These are phyloP conservation scores for Sebastes trivittatus DNA, from an alignment of 2,797 vertebrate genomes.

Conservation along the genomic window DNA sequence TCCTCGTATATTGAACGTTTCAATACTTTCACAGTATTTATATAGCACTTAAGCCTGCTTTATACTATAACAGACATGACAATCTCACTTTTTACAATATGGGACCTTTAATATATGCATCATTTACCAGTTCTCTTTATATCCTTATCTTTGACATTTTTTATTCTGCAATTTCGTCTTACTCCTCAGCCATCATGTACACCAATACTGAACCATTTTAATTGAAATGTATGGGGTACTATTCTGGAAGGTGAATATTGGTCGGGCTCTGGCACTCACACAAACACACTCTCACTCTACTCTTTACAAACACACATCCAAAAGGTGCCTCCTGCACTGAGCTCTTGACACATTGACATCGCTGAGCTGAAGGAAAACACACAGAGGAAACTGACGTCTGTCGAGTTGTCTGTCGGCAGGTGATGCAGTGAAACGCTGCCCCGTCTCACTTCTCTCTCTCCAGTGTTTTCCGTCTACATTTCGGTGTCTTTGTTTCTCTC, in stretches of 20 bases:
- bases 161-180: background rate
- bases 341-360: background rate
- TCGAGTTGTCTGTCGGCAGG: constrained; percentile 46
- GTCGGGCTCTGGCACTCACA: background rate
- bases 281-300: background rate
- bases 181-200: background rate
- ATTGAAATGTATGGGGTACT: background rate
- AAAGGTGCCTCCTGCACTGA: background rate
- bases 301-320: background rate
- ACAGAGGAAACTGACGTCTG: background rate
- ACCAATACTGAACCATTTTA: background rate
- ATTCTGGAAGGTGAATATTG: background rate
- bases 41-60: too few relatives aligned
- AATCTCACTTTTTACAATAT: too few relatives aligned
- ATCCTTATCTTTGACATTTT: background rate
- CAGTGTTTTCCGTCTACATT: constrained; percentile 31
- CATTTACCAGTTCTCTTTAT: background rate
- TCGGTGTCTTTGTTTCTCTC: constrained; percentile 13
- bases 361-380: background rate
- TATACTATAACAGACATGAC: too few relatives aligned
- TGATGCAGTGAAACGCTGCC: constrained; percentile 15
- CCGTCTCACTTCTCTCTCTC: constrained; percentile 37
- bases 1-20: too few relatives aligned
- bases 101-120: background rate
- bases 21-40: too few relatives aligned